Conservation (phyloP, 2,113 vertebrate species). For the Calidris pygmaea region DNA sequence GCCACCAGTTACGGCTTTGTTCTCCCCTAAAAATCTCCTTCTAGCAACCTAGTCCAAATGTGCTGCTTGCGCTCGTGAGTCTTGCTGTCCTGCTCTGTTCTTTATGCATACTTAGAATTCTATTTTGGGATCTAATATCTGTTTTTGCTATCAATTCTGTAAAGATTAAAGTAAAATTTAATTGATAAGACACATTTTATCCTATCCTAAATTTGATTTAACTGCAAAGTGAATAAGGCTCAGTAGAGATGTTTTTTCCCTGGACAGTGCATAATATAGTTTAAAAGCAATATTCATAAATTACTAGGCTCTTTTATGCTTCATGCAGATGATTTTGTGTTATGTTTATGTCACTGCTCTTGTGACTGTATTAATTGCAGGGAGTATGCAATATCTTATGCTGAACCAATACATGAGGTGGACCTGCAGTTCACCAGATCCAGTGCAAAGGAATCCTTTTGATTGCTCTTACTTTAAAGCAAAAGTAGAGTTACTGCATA, state of each 20-base stretch:
- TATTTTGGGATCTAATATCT: neutral
- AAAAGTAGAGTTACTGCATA: neutral
- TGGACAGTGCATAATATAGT: neutral
- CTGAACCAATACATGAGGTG: neutral
- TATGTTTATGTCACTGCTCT: neutral
- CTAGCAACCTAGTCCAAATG: neutral
- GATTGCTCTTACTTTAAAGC: constrained; percentile 16
- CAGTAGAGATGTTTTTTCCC: neutral
- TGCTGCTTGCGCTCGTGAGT: neutral
- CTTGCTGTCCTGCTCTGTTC: neutral
- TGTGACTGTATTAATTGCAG: neutral
- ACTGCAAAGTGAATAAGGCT: neutral
- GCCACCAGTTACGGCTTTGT: neutral
- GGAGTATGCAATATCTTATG: neutral
- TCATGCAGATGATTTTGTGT: neutral
- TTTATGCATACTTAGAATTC: neutral
- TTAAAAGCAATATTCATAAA: neutral
- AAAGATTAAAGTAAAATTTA: neutral
- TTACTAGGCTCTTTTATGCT: neutral
- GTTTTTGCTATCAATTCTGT: neutral
- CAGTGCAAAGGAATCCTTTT: constrained; percentile 8
- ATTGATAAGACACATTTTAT: neutral
- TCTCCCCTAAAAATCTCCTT: neutral
- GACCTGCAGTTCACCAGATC: neutral
- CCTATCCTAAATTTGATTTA: neutral